Percentiles rank a stretch among this genome's conserved stretches.
Conservation (phyloP, 2,888 invertebrate genomes). For the Caenorhabditis virilis region DNA sequence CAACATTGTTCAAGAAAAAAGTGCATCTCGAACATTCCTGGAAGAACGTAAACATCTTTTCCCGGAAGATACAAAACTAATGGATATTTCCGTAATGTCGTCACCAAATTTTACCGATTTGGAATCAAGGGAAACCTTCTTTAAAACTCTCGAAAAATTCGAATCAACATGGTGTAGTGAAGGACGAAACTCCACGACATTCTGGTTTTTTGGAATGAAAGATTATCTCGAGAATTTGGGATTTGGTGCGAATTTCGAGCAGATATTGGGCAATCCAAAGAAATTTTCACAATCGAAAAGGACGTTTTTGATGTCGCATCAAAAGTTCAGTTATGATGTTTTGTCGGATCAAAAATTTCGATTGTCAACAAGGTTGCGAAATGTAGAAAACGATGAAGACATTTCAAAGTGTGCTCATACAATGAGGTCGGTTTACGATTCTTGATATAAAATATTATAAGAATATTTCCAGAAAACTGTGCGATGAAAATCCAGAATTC, state of each 20-base stretch:
- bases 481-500: constrained; percentile 28
- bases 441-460: not conserved
- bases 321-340: constrained; percentile 55
- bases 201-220: constrained; percentile 58
- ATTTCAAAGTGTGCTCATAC: constrained; percentile 49
- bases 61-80: constrained; percentile 37
- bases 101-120: constrained; percentile 53
- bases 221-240: constrained; percentile 52
- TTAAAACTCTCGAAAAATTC: constrained; percentile 42
- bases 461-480: constrained; percentile 33
- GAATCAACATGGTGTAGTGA: constrained; percentile 48
- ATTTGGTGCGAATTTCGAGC: constrained; percentile 45
- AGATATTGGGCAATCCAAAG: constrained; percentile 43
- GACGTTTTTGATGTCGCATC: constrained; percentile 54
- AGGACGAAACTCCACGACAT: constrained; percentile 49
- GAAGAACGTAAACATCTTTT: constrained; percentile 46
- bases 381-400: constrained; percentile 46
- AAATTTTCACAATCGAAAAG: constrained; percentile 45
- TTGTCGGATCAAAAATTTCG: constrained; percentile 47
- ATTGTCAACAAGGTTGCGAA: constrained; percentile 46
- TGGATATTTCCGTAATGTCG: constrained; percentile 57
- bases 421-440: constrained; percentile 39
- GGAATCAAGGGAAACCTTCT: constrained; percentile 35
- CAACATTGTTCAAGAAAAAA: constrained; percentile 56
- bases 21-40: constrained; percentile 52